Evolutionary conservation across 1,140 invertebrate species (phyloP).

Genomic region (Drosophila punjabiensis): DNA sequence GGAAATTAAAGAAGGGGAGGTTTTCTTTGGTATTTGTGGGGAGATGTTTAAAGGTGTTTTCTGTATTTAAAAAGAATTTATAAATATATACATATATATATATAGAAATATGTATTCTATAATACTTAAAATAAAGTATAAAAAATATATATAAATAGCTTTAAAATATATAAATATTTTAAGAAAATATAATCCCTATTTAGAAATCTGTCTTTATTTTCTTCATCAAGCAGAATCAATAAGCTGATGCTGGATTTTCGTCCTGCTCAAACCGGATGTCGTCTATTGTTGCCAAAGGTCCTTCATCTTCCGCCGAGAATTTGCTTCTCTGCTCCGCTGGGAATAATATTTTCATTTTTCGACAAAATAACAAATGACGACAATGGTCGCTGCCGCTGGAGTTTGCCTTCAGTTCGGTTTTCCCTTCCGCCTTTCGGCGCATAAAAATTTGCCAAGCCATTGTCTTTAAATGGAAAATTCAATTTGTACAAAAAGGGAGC

Average conservation of each 20-base stretch:
- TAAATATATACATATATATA: neutral
- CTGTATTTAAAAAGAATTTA: neutral
- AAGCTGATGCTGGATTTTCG: neutral
- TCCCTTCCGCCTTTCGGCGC: constrained; percentile 5
- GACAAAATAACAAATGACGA: constrained; percentile 68
- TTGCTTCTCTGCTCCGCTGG: constrained; percentile 41
- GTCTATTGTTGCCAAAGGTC: constrained; percentile 12
- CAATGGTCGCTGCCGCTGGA: constrained; percentile 15
- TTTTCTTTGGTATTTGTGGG: neutral
- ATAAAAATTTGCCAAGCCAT: constrained; percentile 62
- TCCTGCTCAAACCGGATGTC: neutral
- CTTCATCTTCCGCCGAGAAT: neutral
- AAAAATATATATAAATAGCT: neutral
- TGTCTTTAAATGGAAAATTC: constrained; percentile 79
- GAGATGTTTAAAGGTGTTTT: neutral
- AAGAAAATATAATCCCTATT: neutral
- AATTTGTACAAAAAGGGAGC: constrained; percentile 54
- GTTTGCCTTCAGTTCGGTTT: constrained; percentile 10
- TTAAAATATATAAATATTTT: neutral
- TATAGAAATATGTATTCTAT: neutral
- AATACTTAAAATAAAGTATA: neutral
- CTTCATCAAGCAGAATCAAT: neutral
- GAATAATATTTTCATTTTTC: constrained; percentile 74
- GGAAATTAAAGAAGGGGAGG: neutral
- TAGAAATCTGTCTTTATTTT: neutral